Base-by-base conservation (phyloP, 2,797 vertebrate species). In the Pelodytes ibericus region DNA sequence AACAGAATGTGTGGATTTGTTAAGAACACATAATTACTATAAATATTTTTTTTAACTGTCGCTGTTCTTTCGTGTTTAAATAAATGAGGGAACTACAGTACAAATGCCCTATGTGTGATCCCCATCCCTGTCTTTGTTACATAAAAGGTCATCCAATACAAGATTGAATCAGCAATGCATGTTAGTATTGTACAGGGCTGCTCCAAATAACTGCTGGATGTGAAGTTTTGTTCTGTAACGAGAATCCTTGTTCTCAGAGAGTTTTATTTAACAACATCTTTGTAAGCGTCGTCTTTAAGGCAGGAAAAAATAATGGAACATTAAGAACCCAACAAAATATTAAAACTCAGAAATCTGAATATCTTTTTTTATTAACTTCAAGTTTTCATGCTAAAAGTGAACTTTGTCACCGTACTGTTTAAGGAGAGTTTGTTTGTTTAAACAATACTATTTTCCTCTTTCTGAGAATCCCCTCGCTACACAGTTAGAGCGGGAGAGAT, bases 401-500 rank as follows among this genome's bases (percentile, higher is more conserved):
- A 75, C 83, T 73, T 56, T 80, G 68, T 53, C 80, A 30, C 10
- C 30, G 25, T 44, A 75, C 25, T 62, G 69, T 72, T 82, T 82
- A 82, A 71, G 60, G 60, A 79, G 77, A 83, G 72, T 68, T 81
- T 78, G 62, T 68, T 81, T 80, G 83, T 86, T 90, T 89, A 86
- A 82, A 84, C 88, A 85, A 81, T 83, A 80, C 81, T 77, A 80
- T 86, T 86, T 84, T 80, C 66, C 77, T 27, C 82, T 84, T 85
- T 79, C 86, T 84, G 29, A 26, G 65, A 67, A 70, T 67, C 70
- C 87, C 82, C 82, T 84, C 84, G 86, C 83, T 86, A 90, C 90
- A 90, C 87, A 85, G 89, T 89, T 83, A 82, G 85, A 86, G 91
- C 89, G 91, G 90, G 87, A 89, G 89, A 90, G 88, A 90, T 86